Evolutionary conservation across 2,797 vertebrate species (phyloP).

Genomic region (Megaceryle alcyon): DNA sequence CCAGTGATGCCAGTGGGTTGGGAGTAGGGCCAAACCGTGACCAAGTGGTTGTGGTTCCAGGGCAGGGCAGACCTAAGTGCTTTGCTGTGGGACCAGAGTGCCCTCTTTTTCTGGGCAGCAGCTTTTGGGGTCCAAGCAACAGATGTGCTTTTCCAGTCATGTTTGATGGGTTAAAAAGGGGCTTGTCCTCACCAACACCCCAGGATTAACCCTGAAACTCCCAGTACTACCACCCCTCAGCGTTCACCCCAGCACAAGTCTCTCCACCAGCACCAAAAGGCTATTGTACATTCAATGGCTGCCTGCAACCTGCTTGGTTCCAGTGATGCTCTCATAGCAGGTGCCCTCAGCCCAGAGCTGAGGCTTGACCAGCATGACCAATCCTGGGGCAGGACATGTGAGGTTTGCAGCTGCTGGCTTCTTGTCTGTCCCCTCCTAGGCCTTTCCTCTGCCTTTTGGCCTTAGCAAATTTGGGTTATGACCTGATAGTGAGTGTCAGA

Average conservation of each 20-base stretch:
- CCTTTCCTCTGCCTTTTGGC: background rate
- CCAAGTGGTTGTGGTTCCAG: accelerated
- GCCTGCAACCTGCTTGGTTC: accelerated
- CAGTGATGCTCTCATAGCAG: background rate
- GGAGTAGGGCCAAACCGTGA: background rate
- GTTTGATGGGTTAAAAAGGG: background rate
- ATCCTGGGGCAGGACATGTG: background rate
- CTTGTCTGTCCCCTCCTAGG: background rate
- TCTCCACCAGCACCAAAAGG: constrained; percentile 20
- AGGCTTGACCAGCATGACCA: background rate
- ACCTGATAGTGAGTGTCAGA: accelerated
- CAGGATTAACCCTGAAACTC: background rate
- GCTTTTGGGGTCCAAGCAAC: background rate
- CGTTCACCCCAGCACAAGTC: constrained; percentile 21
- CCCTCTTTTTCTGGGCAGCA: background rate
- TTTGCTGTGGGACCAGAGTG: background rate
- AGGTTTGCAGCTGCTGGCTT: background rate
- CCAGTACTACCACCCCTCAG: background rate
- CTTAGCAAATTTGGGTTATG: background rate
- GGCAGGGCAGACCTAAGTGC: background rate
- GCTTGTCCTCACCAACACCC: background rate
- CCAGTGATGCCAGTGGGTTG: accelerated
- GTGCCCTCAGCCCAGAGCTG: background rate
- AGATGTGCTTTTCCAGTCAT: background rate
- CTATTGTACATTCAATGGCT: background rate